Percentiles rank a stretch among this genome's conserved stretches.
phyloP scores from a whole-genome alignment of 2,797 vertebrate genomes.

The Sebastes umbrosus region DNA sequence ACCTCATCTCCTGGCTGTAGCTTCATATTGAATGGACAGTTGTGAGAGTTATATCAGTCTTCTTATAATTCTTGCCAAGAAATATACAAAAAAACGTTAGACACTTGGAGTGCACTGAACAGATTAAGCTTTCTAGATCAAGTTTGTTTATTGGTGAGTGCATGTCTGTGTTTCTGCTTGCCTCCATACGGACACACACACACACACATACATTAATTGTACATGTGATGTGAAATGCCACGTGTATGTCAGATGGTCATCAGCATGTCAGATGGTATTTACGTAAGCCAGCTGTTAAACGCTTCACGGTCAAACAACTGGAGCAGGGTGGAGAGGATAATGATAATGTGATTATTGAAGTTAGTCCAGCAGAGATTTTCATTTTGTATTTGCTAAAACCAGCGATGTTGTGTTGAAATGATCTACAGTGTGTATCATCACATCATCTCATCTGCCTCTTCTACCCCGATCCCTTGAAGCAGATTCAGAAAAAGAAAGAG shows the following conservation, averaged over 20 bases:
- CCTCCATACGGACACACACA: not conserved
- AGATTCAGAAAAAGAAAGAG: not conserved
- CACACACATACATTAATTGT: not conserved
- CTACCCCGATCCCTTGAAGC: not conserved
- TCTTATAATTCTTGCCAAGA: not conserved
- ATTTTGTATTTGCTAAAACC: no score
- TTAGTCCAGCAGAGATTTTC: not conserved
- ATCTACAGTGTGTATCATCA: not conserved
- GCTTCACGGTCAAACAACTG: conserved; percentile 1
- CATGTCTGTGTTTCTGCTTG: not conserved
- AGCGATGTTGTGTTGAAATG: not conserved
- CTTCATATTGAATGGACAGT: not conserved
- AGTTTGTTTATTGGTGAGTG: not conserved
- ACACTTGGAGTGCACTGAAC: not conserved
- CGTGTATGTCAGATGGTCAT: conserved; percentile 34
- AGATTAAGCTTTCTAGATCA: not conserved
- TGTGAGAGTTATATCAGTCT: fast-evolving
- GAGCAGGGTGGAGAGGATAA: not conserved
- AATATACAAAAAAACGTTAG: not conserved
- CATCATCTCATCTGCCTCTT: not conserved
- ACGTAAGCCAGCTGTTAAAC: conserved; percentile 16
- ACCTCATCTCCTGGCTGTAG: not conserved
- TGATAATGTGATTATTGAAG: not conserved
- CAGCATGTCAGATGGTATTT: conserved; percentile 25
- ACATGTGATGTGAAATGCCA: conserved; percentile 36